Percentiles rank a stretch among this genome's conserved stretches.
phyloP scores from a whole-genome alignment of 2,113 vertebrate species.

The Poeciliopsis retropinna region DNA sequence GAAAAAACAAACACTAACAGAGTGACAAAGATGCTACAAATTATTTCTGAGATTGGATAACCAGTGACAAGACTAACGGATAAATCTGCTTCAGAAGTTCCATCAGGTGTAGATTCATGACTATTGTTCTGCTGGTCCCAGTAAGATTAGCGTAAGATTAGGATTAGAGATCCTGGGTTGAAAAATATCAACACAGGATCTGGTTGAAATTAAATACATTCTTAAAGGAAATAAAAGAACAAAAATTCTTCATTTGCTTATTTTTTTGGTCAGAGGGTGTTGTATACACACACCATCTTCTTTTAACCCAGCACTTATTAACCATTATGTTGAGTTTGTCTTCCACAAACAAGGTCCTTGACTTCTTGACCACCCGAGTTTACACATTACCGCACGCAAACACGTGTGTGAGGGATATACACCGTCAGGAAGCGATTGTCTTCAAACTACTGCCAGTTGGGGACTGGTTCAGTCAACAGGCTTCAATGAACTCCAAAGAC shows the following conservation, averaged over 20 bases:
- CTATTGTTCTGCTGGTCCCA: not conserved
- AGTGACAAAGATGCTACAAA: no score
- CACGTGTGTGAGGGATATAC: not conserved
- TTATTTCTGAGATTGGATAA: no score
- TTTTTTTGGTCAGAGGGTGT: not conserved
- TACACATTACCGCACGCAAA: slow-evolving; percentile 63
- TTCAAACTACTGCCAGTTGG: slow-evolving; percentile 49
- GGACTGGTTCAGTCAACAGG: slow-evolving; percentile 53
- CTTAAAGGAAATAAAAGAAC: not conserved
- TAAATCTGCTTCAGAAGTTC: no score
- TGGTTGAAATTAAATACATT: not conserved
- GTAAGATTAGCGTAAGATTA: not conserved
- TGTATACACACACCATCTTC: slow-evolving; percentile 19
- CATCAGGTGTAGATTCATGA: not conserved
- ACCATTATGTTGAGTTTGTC: slow-evolving; percentile 67
- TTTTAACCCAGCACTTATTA: slow-evolving; percentile 64
- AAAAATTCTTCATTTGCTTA: not conserved
- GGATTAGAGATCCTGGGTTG: no score
- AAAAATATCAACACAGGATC: no score
- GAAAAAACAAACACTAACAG: no score
- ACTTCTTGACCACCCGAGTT: slow-evolving; percentile 64
- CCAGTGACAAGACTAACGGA: no score
- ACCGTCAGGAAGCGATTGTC: slow-evolving; percentile 39
- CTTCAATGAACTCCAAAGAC: slow-evolving; percentile 51
- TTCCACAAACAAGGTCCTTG: slow-evolving; percentile 64